Evolutionary conservation across 2,113 vertebrate genomes (phyloP), one percentile per base, ranked within the genome.

Genomic region (Pelvicachromis taeniatus): DNA sequence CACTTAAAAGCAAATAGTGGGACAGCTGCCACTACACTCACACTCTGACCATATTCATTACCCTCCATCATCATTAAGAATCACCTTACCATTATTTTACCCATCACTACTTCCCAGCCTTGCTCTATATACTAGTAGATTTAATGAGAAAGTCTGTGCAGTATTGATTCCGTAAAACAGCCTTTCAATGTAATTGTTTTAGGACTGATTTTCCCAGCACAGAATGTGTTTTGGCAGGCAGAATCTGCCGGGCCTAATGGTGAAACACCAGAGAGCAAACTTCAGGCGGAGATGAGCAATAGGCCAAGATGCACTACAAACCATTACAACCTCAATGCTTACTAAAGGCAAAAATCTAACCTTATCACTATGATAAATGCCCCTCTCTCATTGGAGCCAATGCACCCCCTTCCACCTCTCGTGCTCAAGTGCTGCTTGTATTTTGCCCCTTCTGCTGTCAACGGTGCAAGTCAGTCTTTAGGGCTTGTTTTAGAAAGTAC

Each of bases 361-460:
- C 90, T 75, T 88, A 94, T 94, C 92, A 88, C 92, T 70, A 83
- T 93, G 94, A 95, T 90, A 88, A 94, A 95, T 95, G 89, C 86
- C 83, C 83, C 84, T 77, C 80, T 77, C 59, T 87, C 78, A 85
- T 78, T 77, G 79, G 77, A 80, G 55, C 88, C 73, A 85, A 82
- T 88, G 88, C 85, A 80, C 68, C 85, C 52, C 23, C 42, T 59
- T 61, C 40, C 53, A 70, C 21, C 14, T 52, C 29, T 55, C 8
- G 21, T 73, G 16, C 59, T 80, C 63, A 85, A 81, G 77, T 85
- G 81, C 86, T 85, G 80, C 89, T 89, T 90, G 84, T 82, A 82
- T 86, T 91, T 86, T 85, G 26, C 54, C 83, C 81, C 59, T 48
- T 81, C 82, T 81, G 78, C 85, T 88, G 87, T 92, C 94, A 91